These are phyloP conservation scores for Urocitellus parryii DNA, from an alignment of 2,113 vertebrate genomes.

Conservation along the genomic window DNA sequence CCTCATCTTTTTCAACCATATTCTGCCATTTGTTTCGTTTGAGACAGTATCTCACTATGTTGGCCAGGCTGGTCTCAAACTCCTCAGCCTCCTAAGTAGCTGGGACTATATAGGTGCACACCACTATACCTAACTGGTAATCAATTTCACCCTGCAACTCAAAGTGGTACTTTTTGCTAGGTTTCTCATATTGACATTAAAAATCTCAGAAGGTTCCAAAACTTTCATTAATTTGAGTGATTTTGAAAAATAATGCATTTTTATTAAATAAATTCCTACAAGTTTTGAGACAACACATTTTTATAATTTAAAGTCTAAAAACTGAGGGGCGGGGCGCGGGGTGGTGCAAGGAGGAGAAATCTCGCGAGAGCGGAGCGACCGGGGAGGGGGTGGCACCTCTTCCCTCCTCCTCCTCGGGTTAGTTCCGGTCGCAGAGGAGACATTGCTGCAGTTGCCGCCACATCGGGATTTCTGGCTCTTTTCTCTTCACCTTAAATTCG, in stretches of 20 bases:
- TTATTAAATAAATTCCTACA: constrained; percentile 6
- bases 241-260: constrained; percentile 8
- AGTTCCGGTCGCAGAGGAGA: too few relatives aligned
- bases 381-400: too few relatives aligned
- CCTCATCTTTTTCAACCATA: not conserved
- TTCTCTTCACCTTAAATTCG: constrained; percentile 48
- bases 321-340: not conserved
- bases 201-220: not conserved
- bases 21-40: not conserved
- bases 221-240: constrained; percentile 30
- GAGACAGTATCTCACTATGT: too few relatives aligned
- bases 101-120: not conserved
- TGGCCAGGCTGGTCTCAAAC: not conserved
- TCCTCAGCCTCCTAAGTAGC: not conserved
- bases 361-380: too few relatives aligned
- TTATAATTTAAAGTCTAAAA: not conserved
- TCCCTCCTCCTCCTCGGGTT: too few relatives aligned
- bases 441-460: too few relatives aligned
- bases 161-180: not conserved
- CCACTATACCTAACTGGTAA: too few relatives aligned
- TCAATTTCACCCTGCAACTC: not conserved
- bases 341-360: too few relatives aligned
- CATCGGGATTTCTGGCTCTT: too few relatives aligned
- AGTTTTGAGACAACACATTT: not conserved
- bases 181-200: not conserved